phyloP scores from a whole-genome alignment of 2,113 vertebrate genomes.

The Otocyon megalotis region DNA sequence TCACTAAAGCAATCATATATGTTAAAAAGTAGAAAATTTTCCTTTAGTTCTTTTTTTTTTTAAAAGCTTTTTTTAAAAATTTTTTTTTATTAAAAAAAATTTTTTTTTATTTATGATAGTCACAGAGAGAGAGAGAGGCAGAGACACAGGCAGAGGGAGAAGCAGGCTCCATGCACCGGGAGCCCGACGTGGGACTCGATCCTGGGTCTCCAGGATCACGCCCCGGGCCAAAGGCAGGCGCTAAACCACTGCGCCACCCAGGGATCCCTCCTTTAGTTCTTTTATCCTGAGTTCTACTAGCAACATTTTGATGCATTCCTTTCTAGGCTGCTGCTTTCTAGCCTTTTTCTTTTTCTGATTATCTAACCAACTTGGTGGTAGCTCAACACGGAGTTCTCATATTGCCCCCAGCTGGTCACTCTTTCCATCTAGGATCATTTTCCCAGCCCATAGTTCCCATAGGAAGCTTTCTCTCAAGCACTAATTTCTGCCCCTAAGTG shows the following conservation, averaged over 20 bases:
- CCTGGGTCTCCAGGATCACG: too few species aligned
- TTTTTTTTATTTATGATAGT: too few species aligned
- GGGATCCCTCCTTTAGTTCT: constrained; percentile 20
- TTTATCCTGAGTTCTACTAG: neutral
- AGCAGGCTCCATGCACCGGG: too few species aligned
- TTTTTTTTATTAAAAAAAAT: too few species aligned
- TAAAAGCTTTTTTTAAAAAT: too few species aligned
- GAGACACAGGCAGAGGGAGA: too few species aligned
- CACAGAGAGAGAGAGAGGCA: too few species aligned
- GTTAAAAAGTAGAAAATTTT: neutral
- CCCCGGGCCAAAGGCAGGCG: too few species aligned
- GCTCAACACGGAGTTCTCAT: neutral
- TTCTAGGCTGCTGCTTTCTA: neutral
- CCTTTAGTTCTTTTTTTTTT: constrained; percentile 13
- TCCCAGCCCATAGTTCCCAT: neutral
- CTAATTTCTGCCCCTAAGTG: neutral
- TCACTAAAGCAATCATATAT: constrained; percentile 4
- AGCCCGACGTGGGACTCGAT: too few species aligned
- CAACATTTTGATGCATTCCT: neutral
- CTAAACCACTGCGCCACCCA: too few species aligned
- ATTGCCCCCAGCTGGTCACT: neutral
- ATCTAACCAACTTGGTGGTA: neutral
- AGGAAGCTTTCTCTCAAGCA: neutral
- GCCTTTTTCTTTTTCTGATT: neutral
- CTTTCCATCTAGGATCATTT: neutral